Evolutionary conservation across 2,797 vertebrate genomes (phyloP), one percentile per base, ranked within the genome.

Genomic region (Channallabes apus): DNA sequence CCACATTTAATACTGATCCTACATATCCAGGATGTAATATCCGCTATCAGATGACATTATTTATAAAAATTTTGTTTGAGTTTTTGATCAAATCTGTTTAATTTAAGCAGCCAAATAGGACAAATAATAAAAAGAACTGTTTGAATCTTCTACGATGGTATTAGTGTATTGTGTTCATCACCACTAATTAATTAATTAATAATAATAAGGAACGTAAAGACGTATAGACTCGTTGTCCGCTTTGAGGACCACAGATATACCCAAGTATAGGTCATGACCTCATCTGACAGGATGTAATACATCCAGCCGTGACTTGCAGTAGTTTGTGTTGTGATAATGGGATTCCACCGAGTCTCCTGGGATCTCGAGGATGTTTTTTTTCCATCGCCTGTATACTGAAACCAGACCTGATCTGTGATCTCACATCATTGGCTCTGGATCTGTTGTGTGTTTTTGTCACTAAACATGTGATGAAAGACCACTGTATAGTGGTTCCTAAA

Each of bases 401-500:
- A 24, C 24, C 24, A 73, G n/a, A 73, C 14, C 3, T 15, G n/a
- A 7, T 67, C 41, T 24, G 71, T 27, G 71, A 73, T n/a, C 3
- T 54, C 32, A n/a, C 2, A 41, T 79, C 76, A 22, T 79, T 15
- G 20, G 29, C 32, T 1, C 3, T 6, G 11, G 2, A 41, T 79
- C 77, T 6, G 24, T 64, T 11, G 27, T 20, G 32, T 41, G 20
- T 56, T 73, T 27, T 15, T 73, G 22, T 24, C 51, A 14, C 12
- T 14, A 54, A 54, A 54, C 12, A 54, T 3, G 51, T 54, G 51
- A 4, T 46, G 41, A 64, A 75, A 41, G 69, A 24, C 27, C 61
- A 58, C 15, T 32, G 35, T 82, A 67, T 69, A 27, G 11, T n/a
- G n/a, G n/a, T n/a, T 54, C 24, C 9, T 59, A 76, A 78, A 85